These are phyloP conservation scores for Dipodomys stephensi DNA, from an alignment of 2,113 vertebrate species.

Conservation along the genomic window DNA sequence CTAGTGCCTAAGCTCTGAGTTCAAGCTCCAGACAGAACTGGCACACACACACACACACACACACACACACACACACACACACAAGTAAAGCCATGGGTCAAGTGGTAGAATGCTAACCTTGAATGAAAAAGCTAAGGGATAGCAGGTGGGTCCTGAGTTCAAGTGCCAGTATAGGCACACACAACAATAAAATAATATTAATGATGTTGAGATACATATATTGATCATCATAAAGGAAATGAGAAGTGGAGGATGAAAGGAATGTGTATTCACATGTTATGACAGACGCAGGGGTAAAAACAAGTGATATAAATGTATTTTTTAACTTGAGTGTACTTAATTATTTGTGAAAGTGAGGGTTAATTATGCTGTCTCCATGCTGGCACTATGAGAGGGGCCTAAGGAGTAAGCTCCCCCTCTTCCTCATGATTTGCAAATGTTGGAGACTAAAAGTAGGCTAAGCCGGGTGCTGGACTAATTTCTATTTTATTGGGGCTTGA, in stretches of 20 bases:
- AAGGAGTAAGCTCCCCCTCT: background rate
- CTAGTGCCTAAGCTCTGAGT: too few relatives aligned
- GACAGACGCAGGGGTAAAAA: slow-evolving; percentile 14
- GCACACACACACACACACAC: too few relatives aligned
- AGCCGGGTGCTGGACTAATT: background rate
- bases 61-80: too few relatives aligned
- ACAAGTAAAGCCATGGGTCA: too few relatives aligned
- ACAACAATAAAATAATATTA: slow-evolving; percentile 21
- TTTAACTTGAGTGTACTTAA: slow-evolving; percentile 72
- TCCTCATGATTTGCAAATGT: background rate
- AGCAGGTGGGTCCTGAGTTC: too few relatives aligned
- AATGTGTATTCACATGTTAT: slow-evolving; percentile 59
- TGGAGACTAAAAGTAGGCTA: background rate
- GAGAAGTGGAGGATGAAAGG: slow-evolving; percentile 16
- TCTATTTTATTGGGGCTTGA: slow-evolving; percentile 44
- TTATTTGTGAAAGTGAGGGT: slow-evolving; percentile 59
- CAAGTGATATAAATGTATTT: slow-evolving; percentile 41
- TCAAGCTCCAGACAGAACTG: too few relatives aligned
- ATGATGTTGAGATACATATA: background rate
- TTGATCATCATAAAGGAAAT: slow-evolving; percentile 18
- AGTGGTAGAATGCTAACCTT: too few relatives aligned
- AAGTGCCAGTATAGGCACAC: too few relatives aligned
- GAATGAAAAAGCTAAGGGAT: too few relatives aligned
- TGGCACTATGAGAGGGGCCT: background rate
- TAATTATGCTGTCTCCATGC: background rate